Conservation (phyloP, 2,888 invertebrate species). For the Ophonus ardosiacus region DNA sequence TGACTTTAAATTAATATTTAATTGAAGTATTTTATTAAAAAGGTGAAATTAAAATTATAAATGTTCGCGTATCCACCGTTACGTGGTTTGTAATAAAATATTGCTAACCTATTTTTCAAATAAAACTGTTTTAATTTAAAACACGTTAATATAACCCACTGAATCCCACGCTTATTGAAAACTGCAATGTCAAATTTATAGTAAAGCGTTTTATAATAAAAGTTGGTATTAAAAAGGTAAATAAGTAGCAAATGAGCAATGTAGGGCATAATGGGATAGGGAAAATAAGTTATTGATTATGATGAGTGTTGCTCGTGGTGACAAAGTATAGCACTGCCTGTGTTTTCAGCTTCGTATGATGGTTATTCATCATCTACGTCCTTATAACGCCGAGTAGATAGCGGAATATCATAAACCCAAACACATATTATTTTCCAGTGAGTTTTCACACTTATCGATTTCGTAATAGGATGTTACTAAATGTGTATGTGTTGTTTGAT, state of each 20-base stretch:
- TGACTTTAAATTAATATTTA: no score
- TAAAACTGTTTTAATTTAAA: no score
- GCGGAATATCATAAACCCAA: slow-evolving; percentile 49
- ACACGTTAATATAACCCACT: no score
- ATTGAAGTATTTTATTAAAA: no score
- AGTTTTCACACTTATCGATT: slow-evolving; percentile 66
- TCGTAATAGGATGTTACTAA: slow-evolving; percentile 57
- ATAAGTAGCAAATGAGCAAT: neutral
- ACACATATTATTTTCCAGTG: slow-evolving; percentile 68
- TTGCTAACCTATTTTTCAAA: no score
- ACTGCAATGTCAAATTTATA: no score
- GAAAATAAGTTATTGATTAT: neutral
- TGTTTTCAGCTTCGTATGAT: slow-evolving; percentile 84
- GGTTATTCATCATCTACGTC: slow-evolving; percentile 85
- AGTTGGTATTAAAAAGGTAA: neutral
- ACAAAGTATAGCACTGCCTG: slow-evolving; percentile 68
- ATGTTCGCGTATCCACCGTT: no score
- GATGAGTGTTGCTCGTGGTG: neutral
- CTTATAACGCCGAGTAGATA: slow-evolving; percentile 77
- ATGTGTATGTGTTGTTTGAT: slow-evolving; percentile 54
- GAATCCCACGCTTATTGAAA: no score
- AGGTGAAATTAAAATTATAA: no score
- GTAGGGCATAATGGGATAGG: neutral
- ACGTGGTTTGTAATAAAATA: no score
- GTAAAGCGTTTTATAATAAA: no score